Evolutionary conservation across 2,797 vertebrate genomes (phyloP), one percentile per base, ranked within the genome.

Genomic region (Simalia tracyae): DNA sequence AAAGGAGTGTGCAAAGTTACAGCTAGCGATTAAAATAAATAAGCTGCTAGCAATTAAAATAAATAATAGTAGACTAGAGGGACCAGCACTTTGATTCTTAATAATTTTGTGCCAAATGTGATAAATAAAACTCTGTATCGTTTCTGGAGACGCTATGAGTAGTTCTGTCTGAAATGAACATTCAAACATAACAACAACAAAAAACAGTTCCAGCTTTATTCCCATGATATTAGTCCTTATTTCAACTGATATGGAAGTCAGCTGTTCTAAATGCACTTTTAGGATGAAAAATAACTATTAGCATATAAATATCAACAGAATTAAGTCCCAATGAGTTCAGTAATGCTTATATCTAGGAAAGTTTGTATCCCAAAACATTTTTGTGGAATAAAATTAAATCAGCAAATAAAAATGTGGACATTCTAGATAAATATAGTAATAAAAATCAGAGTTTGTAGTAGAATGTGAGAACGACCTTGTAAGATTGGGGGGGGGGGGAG

Each of bases 151-250:
- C 28, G n/a, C 2, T n/a, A 87, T 87, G 50, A 6, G 60, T 92
- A 63, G 91, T 0, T 0, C 31, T 89, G 60, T 28, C 92, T 68
- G 91, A 92, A 88, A 93, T 88, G 46, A 94, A 93, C 81, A 92
- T 92, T 85, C 94, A 90, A 89, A 96, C 81, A 14, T 8, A 84
- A 88, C 85, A 87, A 42, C 76, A 31, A 31, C 60, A 91, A 84
- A 28, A 86, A 86, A 56, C 36, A 12, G 17, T 85, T 66, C 84
- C 60, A 87, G 5, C 31, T 50, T 64, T 76, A 89, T 66, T 72
- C 26, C 81, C 46, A 57, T 56, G 6, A 66, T 24, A 54, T 46
- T 60, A 56, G 63, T 50, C 31, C 28, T 54, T 84, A 46, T 46
- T 50, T 11, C 57, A 90, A 57, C 17, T 56, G 50, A 86, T 56